Base-by-base conservation (phyloP, 2,797 vertebrate genomes). In the Labroides dimidiatus region DNA sequence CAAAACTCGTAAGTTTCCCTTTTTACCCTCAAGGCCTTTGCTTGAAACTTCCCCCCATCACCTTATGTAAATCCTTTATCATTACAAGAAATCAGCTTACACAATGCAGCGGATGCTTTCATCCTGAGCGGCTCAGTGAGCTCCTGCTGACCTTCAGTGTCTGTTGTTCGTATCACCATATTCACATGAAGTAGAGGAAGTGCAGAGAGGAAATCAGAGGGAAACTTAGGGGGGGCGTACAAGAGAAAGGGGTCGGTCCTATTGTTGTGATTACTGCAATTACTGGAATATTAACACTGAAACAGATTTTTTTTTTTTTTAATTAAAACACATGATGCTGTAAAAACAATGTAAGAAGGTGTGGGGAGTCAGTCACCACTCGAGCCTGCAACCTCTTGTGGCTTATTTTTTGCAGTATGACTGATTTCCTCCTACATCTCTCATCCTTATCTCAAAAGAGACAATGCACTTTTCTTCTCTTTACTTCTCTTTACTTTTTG, bases 1-100 rank as follows among this genome's bases (percentile, higher is more conserved):
- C 12, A 70, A 21, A 76, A 12, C 17, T 30, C 0, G 90, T 90
- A 73, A 0, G 89, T 84, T 11, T 52, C 16, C 3, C 5, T 17
- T 47, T 58, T 67, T n/a, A 13, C 13, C 37, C 39, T 42, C 0
- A 14, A 14, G 1, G 17, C 19, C 42, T 4, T 15, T 16, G 3
- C 23, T 37, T 53, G 2, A 23, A 14, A 55, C 9, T n/a, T 10
- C 21, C 0, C 15, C 21, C 53, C 11, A 13, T 33, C 1, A 56
- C 11, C 64, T 64, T 3, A 44, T 23, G 15, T 42, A 60, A 23
- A 33, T 20, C 4, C 12, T 45, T 68, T 10, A 16, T 6, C 2
- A 4, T 45, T 6, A 11, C 49, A 62, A 44, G 13, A 33, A 23
- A 47, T 19, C 1, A 24, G 27, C 17, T 56, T 53, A 43, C 33